Conservation (phyloP, 1,140 invertebrate species). For the Coelopa frigida region DNA sequence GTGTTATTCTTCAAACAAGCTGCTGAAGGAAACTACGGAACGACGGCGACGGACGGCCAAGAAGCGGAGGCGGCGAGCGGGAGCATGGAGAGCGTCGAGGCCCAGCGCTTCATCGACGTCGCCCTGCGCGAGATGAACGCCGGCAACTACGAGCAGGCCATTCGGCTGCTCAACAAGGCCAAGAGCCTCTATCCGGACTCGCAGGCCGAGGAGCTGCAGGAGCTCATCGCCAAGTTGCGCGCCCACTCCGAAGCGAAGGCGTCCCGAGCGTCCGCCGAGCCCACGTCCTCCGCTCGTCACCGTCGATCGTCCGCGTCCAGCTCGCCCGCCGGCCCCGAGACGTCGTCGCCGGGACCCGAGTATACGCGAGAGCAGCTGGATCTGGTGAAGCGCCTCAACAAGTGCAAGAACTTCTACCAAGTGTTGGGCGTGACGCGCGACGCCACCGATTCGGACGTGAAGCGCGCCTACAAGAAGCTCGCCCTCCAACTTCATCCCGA, state of each 20-base stretch:
- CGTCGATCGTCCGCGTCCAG: not conserved
- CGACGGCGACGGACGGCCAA: not conserved
- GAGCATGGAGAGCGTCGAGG: conserved; percentile 49
- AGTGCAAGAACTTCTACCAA: conserved; percentile 94
- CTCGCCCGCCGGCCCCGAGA: not conserved
- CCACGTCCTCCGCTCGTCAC: no score
- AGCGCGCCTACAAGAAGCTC: conserved; percentile 93
- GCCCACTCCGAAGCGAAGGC: not conserved
- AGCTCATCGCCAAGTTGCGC: conserved; percentile 11
- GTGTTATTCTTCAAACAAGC: conserved; percentile 18
- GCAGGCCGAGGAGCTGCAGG: conserved; percentile 47
- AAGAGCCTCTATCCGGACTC: conserved; percentile 70
- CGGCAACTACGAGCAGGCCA: conserved; percentile 73
- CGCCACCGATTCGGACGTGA: conserved; percentile 86
- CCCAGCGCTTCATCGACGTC: conserved; percentile 73
- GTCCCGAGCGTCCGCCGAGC: not conserved
- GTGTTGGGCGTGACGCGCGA: conserved; percentile 86
- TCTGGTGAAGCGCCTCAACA: conserved; percentile 53
- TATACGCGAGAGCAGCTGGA: conserved; percentile 54
- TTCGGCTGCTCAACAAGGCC: conserved; percentile 79
- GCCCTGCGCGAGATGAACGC: conserved; percentile 65
- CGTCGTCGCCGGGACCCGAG: conserved; percentile 33
- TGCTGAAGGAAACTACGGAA: conserved; percentile 10
- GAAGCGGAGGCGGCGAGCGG: not conserved
- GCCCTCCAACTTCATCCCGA: conserved; percentile 96